Percentiles rank a stretch among this genome's conserved stretches.
phyloP scores from a whole-genome alignment of 2,113 vertebrate species.

The Dipodomys stephensi region DNA sequence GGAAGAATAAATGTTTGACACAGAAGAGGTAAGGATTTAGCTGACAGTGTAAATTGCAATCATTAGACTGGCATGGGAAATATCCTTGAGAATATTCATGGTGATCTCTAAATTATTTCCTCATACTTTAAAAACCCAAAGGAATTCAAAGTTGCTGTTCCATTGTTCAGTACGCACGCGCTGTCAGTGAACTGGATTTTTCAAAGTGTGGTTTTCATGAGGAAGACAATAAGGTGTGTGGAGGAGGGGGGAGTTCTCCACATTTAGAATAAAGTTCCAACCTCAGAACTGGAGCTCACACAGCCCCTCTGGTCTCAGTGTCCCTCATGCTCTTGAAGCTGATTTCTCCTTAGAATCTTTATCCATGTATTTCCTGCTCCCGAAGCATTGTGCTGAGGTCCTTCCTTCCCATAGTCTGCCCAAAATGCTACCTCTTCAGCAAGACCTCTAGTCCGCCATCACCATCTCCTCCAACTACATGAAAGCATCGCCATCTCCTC shows the following conservation, averaged over 20 bases:
- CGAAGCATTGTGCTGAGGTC: background rate
- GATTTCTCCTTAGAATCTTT: background rate
- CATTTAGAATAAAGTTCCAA: slow-evolving; percentile 13
- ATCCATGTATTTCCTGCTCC: background rate
- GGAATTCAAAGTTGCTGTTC: background rate
- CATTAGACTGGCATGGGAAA: background rate
- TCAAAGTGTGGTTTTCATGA: background rate
- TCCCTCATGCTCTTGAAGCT: background rate
- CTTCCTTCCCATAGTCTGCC: background rate
- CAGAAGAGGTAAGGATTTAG: background rate
- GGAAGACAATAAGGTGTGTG: slow-evolving; percentile 33
- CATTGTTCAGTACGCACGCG: background rate
- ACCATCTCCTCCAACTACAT: background rate
- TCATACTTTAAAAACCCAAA: slow-evolving; percentile 13
- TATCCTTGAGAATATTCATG: background rate
- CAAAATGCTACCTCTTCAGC: background rate
- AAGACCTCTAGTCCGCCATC: background rate
- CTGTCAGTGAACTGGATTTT: background rate
- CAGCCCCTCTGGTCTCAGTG: background rate
- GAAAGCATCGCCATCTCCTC: background rate
- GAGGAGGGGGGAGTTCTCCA: background rate
- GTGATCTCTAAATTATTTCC: background rate
- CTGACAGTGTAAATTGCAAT: background rate
- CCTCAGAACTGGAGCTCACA: background rate
- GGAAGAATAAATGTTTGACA: background rate